Evolutionary conservation across 2,113 vertebrate genomes (phyloP), one percentile per base, ranked within the genome.

Genomic region (Phoenicopterus ruber): DNA sequence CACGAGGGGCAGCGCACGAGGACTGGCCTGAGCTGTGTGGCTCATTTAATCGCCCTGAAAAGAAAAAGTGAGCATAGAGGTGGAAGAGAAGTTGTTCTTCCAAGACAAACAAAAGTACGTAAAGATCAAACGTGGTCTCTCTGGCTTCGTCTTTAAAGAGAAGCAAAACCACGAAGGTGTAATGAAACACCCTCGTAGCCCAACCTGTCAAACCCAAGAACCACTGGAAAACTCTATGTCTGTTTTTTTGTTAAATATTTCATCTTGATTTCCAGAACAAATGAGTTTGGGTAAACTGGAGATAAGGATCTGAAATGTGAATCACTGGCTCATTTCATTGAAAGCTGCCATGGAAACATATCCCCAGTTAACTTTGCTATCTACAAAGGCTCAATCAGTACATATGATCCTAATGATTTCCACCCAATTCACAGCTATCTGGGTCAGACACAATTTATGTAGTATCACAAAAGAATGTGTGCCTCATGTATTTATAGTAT

Each of bases 311-410:
- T 55, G 85, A 70, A 50, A 50, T 5, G 79, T 6, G 87, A 70
- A 74, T 83, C 88, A 28, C 47, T 34, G 76, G 72, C 91, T 94
- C 11, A 5, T 84, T 92, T 38, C 18, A 21, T 17, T 63, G 82
- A 77, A 31, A 94, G 94, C 87, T 96, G 93, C 85, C 89, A 85
- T 90, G 93, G 94, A 93, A 94, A 97, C 96, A 55, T 54, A 88
- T 72, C 93, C 89, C 72, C 26, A 6, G 85, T 59, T 78, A 74
- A 91, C 83, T 72, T 42, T 1, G 2, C 67, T 71, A 26, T 89
- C 92, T 94, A 16, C 93, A 92, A 81, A 94, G 92, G 79, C 96
- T 92, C 67, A 21, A 73, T 88, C 94, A 7, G 94, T 81, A 61
- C 90, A 86, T 57, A 19, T 4, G 55, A 93, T 89, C 94, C 96